Evolutionary conservation across 2,888 invertebrate genomes (phyloP).

Genomic region (Corythucha ciliata): DNA sequence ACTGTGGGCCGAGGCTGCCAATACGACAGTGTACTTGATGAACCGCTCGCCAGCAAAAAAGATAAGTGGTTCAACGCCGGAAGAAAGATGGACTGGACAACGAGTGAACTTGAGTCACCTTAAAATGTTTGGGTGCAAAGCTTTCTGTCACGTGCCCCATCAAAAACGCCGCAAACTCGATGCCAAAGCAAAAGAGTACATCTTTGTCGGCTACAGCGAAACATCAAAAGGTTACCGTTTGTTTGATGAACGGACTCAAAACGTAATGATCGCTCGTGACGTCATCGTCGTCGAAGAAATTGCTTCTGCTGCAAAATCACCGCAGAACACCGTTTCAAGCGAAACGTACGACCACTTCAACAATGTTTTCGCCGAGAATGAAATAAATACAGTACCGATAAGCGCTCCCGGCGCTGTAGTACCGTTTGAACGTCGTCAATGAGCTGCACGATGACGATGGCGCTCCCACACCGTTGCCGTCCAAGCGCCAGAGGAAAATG

Average conservation of each 20-base stretch:
- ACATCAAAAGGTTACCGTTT: neutral
- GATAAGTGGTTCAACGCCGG: slow-evolving; percentile 13
- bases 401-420: no score
- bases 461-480: no score
- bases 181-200: neutral
- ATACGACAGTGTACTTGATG: slow-evolving; percentile 37
- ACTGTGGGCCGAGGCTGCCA: no score
- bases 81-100: slow-evolving; percentile 5
- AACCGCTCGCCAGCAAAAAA: slow-evolving; percentile 30
- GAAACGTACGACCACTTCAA: no score
- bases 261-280: neutral
- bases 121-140: slow-evolving; percentile 24
- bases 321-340: no score
- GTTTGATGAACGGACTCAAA: neutral
- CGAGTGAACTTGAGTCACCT: slow-evolving; percentile 16
- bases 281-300: neutral
- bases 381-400: no score
- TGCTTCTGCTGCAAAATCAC: no score
- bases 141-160: slow-evolving; percentile 1
- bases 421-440: no score
- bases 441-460: no score
- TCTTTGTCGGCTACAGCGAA: neutral
- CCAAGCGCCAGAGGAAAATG: no score
- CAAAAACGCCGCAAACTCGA: neutral
- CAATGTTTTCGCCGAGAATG: no score